A percentile compares a stretch with the other conserved stretches of the same genome.
phyloP scores from a whole-genome alignment of 2,797 vertebrate species.

The Pelodytes ibericus region DNA sequence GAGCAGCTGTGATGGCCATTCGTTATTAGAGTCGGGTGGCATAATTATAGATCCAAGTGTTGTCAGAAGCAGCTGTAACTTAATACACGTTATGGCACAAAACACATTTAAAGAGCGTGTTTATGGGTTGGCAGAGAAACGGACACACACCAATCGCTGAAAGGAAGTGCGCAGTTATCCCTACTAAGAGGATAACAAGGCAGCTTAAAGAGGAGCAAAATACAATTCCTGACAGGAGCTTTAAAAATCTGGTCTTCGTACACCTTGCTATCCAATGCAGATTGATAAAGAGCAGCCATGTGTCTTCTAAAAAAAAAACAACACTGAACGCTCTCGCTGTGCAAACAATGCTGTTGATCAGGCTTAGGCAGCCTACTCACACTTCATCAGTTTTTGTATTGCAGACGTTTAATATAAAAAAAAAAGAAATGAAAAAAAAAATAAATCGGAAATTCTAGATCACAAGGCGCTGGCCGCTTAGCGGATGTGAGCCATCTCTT shows the following conservation, averaged over 20 bases:
- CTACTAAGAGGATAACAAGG: no score
- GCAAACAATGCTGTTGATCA: constrained; percentile 1
- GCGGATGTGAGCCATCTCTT: constrained; percentile 82
- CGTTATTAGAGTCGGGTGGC: no score
- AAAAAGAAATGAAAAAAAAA: background rate
- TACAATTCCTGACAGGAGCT: background rate
- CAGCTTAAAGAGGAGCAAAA: background rate
- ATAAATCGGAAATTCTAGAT: background rate
- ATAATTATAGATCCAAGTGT: no score
- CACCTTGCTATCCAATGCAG: constrained; percentile 15
- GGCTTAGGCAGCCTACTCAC: background rate
- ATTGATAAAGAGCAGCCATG: background rate
- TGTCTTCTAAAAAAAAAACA: background rate
- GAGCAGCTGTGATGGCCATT: background rate
- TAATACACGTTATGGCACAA: no score
- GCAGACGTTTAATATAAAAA: background rate
- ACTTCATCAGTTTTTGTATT: background rate
- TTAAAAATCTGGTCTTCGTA: background rate
- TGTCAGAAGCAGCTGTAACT: no score
- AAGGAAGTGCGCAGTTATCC: no score
- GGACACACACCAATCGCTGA: no score
- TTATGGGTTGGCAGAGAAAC: no score
- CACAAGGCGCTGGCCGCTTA: constrained; percentile 58
- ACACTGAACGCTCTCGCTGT: background rate
- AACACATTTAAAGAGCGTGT: no score